Base-by-base conservation (phyloP, 2,888 invertebrate genomes). In the Hemaris fuciformis region DNA sequence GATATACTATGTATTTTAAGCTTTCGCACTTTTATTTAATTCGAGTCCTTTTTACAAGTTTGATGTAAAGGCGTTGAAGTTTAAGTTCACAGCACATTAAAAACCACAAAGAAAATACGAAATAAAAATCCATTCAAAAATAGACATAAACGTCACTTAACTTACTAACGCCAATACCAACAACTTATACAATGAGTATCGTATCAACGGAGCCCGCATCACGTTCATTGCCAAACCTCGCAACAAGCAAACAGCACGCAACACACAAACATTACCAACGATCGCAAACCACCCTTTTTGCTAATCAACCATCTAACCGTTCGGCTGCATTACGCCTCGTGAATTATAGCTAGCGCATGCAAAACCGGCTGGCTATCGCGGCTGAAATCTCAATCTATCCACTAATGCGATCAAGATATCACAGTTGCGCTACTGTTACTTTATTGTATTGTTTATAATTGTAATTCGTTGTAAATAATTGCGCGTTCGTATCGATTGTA, bases 361-460 rank as follows among this genome's bases (percentile, higher is more conserved):
- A 81, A 87, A 88, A 87, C 70, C 71, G 61, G 64, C 65, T n/a
- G n/a, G 70, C 76, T 79, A 88, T 89, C 88, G 86, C 84, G 82
- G 84, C 85, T 83, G 78, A 80, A 84, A 88, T 87, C 85, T 83
- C 75, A 78, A 73, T 75, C 76, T 71, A 73, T 74, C 68, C 64
- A 64, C 83, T 88, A 88, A 90, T 88, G 81, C 85, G 71, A 83
- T 81, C 82, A 77, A 87, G 87, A 87, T 81, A 71, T 79, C 79
- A 72, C 67, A 67, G 23, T 62, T 58, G 38, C 46, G 13, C 27
- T 60, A 60, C 60, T 60, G 53, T 53, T 48, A 18, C 38, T 41
- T 60, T 22, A 5, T 23, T 41, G 25, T 60, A n/a, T 53, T 10
- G 48, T 53, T 4, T 48, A 25, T 23, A 41, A 23, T 38, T 38